Conservation (phyloP, 2,113 vertebrate genomes). For the Falcunculus frontatus region DNA sequence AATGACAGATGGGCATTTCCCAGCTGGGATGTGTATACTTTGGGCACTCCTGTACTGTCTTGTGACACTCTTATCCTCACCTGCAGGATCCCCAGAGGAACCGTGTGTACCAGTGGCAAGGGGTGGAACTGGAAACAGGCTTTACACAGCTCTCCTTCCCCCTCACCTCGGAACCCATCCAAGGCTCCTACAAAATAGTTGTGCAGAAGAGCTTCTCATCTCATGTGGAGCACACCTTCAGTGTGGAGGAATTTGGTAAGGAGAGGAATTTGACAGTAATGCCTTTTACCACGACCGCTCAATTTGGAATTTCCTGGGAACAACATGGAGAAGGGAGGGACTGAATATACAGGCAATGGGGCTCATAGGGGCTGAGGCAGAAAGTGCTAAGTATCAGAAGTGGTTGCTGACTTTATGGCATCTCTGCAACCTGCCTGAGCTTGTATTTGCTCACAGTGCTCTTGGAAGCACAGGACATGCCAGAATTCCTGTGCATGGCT, state of each 20-base stretch:
- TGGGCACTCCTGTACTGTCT: background rate
- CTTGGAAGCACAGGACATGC: background rate
- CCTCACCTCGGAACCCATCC: conserved; percentile 66
- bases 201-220: conserved; percentile 16
- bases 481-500: background rate
- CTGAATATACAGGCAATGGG: background rate
- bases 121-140: conserved; percentile 46
- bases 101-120: conserved; percentile 69
- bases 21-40: background rate
- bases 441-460: background rate
- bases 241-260: conserved; percentile 74
- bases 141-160: conserved; percentile 64
- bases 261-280: background rate
- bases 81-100: conserved; percentile 72
- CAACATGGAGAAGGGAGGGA: background rate
- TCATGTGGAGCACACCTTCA: conserved; percentile 37
- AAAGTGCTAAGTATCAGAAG: background rate
- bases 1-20: background rate
- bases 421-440: background rate
- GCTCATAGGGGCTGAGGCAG: background rate
- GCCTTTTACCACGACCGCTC: background rate
- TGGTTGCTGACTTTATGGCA: background rate
- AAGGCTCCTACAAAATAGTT: conserved; percentile 68
- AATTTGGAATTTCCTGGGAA: background rate
- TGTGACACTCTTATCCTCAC: background rate